Evolutionary conservation across 2,797 vertebrate genomes (phyloP), one percentile per base, ranked within the genome.

Genomic region (Botia almorhae): DNA sequence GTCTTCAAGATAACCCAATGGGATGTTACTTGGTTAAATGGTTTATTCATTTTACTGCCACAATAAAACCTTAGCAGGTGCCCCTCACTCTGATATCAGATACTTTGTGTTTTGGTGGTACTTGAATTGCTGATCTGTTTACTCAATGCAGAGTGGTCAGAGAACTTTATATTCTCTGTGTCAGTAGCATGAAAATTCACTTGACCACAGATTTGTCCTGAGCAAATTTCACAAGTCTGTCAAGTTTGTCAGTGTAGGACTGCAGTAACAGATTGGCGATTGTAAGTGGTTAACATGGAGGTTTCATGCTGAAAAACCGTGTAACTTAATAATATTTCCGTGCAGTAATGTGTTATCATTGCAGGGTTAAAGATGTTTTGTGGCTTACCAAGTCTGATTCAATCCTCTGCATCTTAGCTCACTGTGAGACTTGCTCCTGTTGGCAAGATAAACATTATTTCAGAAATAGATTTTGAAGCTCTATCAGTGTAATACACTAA

Each of bases 401-500:
- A 81, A 76, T 80, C 74, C 33, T 73, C 68, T 80, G 83, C 75
- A 73, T 83, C 81, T 78, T 84, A 74, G 81, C 84, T 85, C 81
- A 87, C 78, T 85, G 80, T 58, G 43, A 12, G 64, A 86, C 86
- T 85, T 74, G 82, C 76, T 89, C 89, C 93, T 95, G 84, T 33
- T 56, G 63, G 81, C 70, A 39, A n/a, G 75, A 81, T 69, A 84
- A 60, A 80, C 39, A 21, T n/a, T 17, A 51, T 65, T 86, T 86
- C 73, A 83, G 43, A 73, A 53, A 67, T n/a, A 63, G 60, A 50
- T 58, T 33, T 67, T 14, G n/a, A 56, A 43, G 23, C 7, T 5
- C 70, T 69, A 21, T 69, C 51, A 53, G 39, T 46, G 73, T 68
- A 73, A 36, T 39, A 81, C 72, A 84, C 17, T 56, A 56, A 76